Base-by-base conservation (phyloP, 2,888 invertebrate genomes). In the Pseudococcus longispinus region DNA sequence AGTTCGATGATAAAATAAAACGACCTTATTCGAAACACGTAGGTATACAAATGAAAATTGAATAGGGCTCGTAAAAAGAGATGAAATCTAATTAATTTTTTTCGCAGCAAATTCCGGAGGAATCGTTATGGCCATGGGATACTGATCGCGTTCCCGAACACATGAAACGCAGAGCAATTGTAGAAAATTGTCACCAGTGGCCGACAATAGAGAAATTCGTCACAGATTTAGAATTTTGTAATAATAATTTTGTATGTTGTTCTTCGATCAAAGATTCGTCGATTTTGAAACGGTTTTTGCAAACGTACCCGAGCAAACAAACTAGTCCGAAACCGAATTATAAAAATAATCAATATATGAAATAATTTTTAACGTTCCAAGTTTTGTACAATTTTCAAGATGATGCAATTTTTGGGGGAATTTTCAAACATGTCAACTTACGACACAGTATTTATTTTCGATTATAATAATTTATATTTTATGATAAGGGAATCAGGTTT, bases 261-360 rank as follows among this genome's bases (percentile, higher is more conserved):
- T 55, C 80, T 2, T 20, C 55, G 2, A 26, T 77, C 6, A 80
- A 44, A 32, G 80, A 86, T 32, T 20, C 55, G 29, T 44, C 77
- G 20, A 86, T 86, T 77, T 51, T 86, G 32, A 86, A 86, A 86
- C 46, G 86, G 51, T 55, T 51, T 37, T 18, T 80, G 32, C 26
- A 74, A 80, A 86, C 80, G 3, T 80, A 80, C 23, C n/a, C 77
- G n/a, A 44, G 44, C 77, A 86, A 86, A 80, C 86, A 86, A 32
- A 80, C 86, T 11, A 55, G 46, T 26, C 46, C 51, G 23, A 80
- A 13, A 26, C 86, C 86, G 20, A 77, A 86, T 55, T 86, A 86
- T 20, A 86, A 86, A 26, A 44, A 74, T 37, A 86, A 86, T 86
- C 86, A 55, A 51, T 80, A 80, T n/a, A 80, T 80, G 77, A 80